Percentiles rank a stretch among this genome's conserved stretches.
Evolutionary conservation across 2,797 vertebrate genomes (phyloP).

Genomic region (Phrynocephalus vlangalii): DNA sequence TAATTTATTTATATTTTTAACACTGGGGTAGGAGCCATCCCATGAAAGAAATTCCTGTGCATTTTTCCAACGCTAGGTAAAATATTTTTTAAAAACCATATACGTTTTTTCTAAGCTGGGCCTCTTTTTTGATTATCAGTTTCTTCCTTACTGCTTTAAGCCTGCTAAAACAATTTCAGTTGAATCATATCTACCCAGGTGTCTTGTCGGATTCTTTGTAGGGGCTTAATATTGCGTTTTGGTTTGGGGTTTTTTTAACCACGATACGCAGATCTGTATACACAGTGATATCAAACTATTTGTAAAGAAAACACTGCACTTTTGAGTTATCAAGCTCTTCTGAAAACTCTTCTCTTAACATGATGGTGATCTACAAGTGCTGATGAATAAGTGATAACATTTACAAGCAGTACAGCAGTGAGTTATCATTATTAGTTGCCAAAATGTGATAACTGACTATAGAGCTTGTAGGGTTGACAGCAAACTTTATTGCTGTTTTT

Average conservation of each 20-base stretch:
- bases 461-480: conserved; percentile 70
- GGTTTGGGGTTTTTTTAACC: conserved; percentile 55
- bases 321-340: conserved; percentile 67
- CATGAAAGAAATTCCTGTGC: background rate
- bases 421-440: conserved; percentile 63
- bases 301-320: conserved; percentile 72
- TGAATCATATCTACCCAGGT: conserved; percentile 29
- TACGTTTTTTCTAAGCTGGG: conserved; percentile 10
- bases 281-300: conserved; percentile 57
- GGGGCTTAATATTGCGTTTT: conserved; percentile 30
- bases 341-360: conserved; percentile 52
- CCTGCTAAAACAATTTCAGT: conserved; percentile 34
- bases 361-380: conserved; percentile 62
- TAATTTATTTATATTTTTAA: background rate
- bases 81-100: conserved; percentile 23
- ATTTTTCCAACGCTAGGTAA: conserved; percentile 19
- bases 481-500: conserved; percentile 80
- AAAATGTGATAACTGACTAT: conserved; percentile 66
- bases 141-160: conserved; percentile 47
- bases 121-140: conserved; percentile 23
- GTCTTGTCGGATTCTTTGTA: conserved; percentile 30
- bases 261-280: conserved; percentile 1
- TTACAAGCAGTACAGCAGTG: conserved; percentile 73
- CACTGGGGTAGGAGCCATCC: background rate
- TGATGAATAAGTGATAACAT: conserved; percentile 67